phyloP scores from a whole-genome alignment of 2,797 vertebrate species.

The Sebastolobus altivelis region DNA sequence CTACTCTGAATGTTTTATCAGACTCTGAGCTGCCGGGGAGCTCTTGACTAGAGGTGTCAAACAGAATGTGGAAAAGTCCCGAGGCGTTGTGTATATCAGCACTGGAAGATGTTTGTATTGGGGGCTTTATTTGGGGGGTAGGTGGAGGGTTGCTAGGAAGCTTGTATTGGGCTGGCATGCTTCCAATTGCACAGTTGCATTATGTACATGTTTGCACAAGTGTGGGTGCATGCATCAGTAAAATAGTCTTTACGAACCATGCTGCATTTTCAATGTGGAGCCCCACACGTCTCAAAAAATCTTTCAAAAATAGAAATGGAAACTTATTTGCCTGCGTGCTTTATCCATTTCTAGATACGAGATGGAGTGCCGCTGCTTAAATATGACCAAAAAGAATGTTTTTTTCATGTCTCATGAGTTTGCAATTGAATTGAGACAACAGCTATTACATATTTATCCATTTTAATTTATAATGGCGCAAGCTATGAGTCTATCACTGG shows the following conservation, averaged over 20 bases:
- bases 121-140: conserved; percentile 27
- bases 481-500: conserved; percentile 58
- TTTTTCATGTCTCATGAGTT: conserved; percentile 62
- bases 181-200: conserved; percentile 26
- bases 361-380: conserved; percentile 13
- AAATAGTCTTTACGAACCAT: conserved; percentile 2
- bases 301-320: conserved; percentile 31
- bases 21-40: conserved; percentile 77
- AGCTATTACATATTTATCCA: conserved; percentile 75
- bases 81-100: conserved; percentile 50
- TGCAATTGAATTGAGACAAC: conserved; percentile 74
- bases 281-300: conserved; percentile 1
- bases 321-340: conserved; percentile 25
- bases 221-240: conserved; percentile 22
- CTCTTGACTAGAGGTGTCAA: conserved; percentile 81
- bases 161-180: conserved; percentile 13
- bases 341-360: conserved; percentile 11
- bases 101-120: conserved; percentile 60
- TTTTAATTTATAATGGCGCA: conserved; percentile 73
- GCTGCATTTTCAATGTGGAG: conserved; percentile 33
- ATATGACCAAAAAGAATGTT: conserved; percentile 25
- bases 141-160: background rate
- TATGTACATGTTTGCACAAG: conserved; percentile 28
- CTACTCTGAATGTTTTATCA: conserved; percentile 91
- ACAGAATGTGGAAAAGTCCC: conserved; percentile 85